Conservation (phyloP, 2,113 vertebrate species). For the Zosterops lateralis region DNA sequence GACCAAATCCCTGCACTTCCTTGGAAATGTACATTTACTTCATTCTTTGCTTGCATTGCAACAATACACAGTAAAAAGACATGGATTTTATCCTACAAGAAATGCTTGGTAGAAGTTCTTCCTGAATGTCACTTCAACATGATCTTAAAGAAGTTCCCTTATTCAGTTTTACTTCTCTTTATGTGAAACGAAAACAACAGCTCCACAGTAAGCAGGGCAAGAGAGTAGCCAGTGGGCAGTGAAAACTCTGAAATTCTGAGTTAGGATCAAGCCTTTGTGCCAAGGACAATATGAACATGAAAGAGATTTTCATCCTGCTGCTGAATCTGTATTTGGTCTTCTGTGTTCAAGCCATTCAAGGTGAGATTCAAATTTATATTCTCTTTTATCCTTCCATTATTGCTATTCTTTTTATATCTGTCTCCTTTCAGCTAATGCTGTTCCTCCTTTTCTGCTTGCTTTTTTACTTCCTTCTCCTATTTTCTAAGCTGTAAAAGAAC, state of each 20-base stretch:
- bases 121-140: neutral
- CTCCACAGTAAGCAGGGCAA: neutral
- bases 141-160: neutral
- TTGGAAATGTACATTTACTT: neutral
- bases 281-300: neutral
- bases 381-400: neutral
- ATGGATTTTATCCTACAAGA: neutral
- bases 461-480: neutral
- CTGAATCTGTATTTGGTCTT: neutral
- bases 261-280: neutral
- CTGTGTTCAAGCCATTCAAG: neutral
- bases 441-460: neutral
- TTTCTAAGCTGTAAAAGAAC: neutral
- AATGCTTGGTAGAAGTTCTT: neutral
- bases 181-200: neutral
- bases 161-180: conserved; percentile 54
- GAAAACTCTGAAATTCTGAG: neutral
- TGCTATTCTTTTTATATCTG: neutral
- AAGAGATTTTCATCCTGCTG: neutral
- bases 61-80: neutral
- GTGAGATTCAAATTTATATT: conserved; percentile 38
- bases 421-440: neutral
- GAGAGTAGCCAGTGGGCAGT: neutral
- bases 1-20: neutral
- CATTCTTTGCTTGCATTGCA: neutral